phyloP scores from a whole-genome alignment of 2,797 vertebrate genomes.

The Sebastes oblongus region DNA sequence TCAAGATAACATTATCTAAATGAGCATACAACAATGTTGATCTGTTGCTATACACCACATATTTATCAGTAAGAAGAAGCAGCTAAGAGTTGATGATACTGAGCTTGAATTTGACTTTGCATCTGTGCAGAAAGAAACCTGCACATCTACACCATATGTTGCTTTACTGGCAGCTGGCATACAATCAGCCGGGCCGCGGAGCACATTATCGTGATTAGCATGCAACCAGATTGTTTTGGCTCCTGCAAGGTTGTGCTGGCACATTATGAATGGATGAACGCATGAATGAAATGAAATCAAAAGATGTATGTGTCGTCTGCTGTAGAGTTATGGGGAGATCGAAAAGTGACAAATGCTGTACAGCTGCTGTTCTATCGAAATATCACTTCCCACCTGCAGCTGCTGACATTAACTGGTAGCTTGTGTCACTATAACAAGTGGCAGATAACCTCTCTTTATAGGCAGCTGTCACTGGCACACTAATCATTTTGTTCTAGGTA shows the following conservation, averaged over 20 bases:
- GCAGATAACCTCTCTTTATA: not conserved
- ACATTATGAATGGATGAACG: constrained; percentile 37
- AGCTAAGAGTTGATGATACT: not conserved
- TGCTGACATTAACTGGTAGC: not conserved
- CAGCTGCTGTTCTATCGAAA: not conserved
- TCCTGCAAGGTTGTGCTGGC: constrained; percentile 34
- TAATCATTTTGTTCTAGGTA: not conserved
- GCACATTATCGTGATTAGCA: constrained; percentile 20
- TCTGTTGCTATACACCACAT: not conserved
- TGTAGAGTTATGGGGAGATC: not conserved
- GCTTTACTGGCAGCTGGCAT: constrained; percentile 41
- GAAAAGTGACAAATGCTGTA: not conserved
- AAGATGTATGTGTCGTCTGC: not conserved
- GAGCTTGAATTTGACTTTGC: not conserved
- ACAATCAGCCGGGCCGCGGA: constrained; percentile 32
- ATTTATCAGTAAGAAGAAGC: not conserved
- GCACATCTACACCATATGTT: constrained; percentile 42
- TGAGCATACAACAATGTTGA: not conserved
- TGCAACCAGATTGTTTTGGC: constrained; percentile 60
- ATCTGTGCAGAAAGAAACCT: not conserved
- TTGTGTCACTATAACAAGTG: not conserved
- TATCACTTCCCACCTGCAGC: not conserved
- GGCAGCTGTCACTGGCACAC: not conserved
- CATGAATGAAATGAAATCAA: constrained; percentile 18
- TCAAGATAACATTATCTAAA: not conserved